These are phyloP conservation scores for Caenorhabditis plicata DNA, from an alignment of 2,888 invertebrate species.

Conservation along the genomic window DNA sequence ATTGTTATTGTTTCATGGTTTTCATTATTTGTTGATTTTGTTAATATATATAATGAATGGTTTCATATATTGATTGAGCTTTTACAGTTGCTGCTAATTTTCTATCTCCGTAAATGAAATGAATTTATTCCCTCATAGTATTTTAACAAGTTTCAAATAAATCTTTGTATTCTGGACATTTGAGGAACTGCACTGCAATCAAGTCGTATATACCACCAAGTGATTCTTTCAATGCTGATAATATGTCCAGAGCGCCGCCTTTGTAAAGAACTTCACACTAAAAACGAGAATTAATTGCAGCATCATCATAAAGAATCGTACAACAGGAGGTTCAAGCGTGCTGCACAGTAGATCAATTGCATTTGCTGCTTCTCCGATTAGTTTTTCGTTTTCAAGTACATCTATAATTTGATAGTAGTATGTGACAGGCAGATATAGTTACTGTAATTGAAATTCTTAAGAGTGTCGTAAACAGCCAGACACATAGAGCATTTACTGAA, in stretches of 20 bases:
- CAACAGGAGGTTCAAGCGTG: slow-evolving; percentile 5
- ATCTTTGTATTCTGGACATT: slow-evolving; percentile 12
- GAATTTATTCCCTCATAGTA: slow-evolving; percentile 4
- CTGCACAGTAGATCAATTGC: slow-evolving; percentile 12
- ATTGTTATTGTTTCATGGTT: slow-evolving; percentile 24
- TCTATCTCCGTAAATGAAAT: slow-evolving; percentile 1
- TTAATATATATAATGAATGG: no score
- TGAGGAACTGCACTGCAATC: slow-evolving; percentile 25
- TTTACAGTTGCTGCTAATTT: no score
- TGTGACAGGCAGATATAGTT: no score
- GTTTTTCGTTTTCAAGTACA: slow-evolving; percentile 22
- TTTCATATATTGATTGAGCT: no score
- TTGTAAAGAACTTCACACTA: slow-evolving; percentile 18
- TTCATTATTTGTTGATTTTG: slow-evolving; percentile 27
- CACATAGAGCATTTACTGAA: no score
- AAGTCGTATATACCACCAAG: slow-evolving; percentile 32
- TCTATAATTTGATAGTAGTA: no score
- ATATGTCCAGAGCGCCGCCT: no score
- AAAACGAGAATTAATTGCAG: background rate
- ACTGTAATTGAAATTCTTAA: no score
- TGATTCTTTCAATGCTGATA: slow-evolving; percentile 30
- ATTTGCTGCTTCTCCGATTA: slow-evolving; percentile 2
- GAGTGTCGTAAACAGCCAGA: no score
- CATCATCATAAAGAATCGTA: background rate
- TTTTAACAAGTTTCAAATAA: slow-evolving; percentile 17